Evolutionary conservation across 1,140 invertebrate species (phyloP), one percentile per base, ranked within the genome.

Genomic region (Musca domestica): DNA sequence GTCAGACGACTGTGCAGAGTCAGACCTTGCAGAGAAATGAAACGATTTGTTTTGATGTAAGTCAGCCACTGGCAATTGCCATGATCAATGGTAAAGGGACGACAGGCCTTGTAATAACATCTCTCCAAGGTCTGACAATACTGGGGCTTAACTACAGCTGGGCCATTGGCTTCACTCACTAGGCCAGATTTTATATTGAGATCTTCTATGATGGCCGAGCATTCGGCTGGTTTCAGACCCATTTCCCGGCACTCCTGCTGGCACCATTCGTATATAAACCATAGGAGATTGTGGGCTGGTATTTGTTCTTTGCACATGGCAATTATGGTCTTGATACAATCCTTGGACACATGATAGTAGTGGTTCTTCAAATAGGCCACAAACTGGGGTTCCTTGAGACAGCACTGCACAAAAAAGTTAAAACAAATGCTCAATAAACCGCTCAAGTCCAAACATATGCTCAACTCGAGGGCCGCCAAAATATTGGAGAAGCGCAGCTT

Each of bases 241-340:
- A 71, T 61, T 64, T 76, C 72, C 51, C 72, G 69, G 46, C 79
- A 81, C 54, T 81, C 78, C 52, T 75, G 76, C n/a, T 77, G 76
- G 12, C 77, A 81, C 78, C 78, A 81, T 52, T 81, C 76, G 23
- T 74, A 77, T 10, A 81, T 76, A 58, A 77, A 81, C 76, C 78
- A 80, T 2, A 80, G 68, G 0, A 81, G 63, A 48, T 78, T 64
- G 70, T 81, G 79, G 22, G 74, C 71, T 3, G 74, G 72, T 52
- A 81, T 74, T 10, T 51, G 41, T 15, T 52, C 30, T 51, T 77
- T 80, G 68, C 74, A 74, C 2, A 74, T 73, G n/a, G 71, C 69
- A 22, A 81, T 81, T 0, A 81, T 79, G 3, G 75, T 70, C 48
- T 81, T 81, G 2, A 81, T 73, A 22, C 78, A 81, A 46, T 81